Evolutionary conservation across 37 sponge, comb jelly and placozoan genomes (phyloP), one percentile per base, ranked within the genome.

Genomic region (Petrosia ficiformis): DNA sequence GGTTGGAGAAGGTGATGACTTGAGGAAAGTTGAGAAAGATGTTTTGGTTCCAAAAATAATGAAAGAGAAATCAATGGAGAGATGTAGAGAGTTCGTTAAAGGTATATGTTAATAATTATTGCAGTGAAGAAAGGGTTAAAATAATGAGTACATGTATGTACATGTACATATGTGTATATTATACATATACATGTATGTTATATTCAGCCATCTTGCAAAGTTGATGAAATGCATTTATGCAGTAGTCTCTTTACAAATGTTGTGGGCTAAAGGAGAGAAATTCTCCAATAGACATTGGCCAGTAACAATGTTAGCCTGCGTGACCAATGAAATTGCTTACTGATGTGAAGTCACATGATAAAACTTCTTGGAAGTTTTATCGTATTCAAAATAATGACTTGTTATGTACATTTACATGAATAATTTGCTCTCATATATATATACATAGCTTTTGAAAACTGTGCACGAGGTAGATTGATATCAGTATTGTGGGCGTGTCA

Each of bases 11-110:
- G 37, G 34, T 34, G 83, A 71, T 3, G 67, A 70, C 16, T 77
- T 94, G 31, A 64, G 95, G 42, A 75, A 83, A 32, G 89, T 94
- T 31, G 95, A 94, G 54, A 81, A 71, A 68, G 92, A 94, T 71
- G 89, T 94, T 3, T 69, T 94, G 24, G 84, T 94, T 31, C 82
- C 89, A 28, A 90, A 94, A 76, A 86, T 73, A 37, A 73, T 94
- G 73, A 83, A 72, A 68, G 83, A 76, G 39, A 77, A 75, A 43
- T 92, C 92, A 3, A 77, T 71, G 72, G 35, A 66, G 39, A 56
- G 71, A 25, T 94, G 95, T 80, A 26, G n/a, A 1, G 89, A 87
- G 30, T 66, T 81, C 1, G 85, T 87, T 5, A 80, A 91, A 80
- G 89, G 93, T 92, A 43, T 14, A 29, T 42, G 37, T 10, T 24